A percentile compares a stretch with the other conserved stretches of the same genome.
phyloP scores from a whole-genome alignment of 1,140 invertebrate genomes.

The Meloidogyne exigua region DNA sequence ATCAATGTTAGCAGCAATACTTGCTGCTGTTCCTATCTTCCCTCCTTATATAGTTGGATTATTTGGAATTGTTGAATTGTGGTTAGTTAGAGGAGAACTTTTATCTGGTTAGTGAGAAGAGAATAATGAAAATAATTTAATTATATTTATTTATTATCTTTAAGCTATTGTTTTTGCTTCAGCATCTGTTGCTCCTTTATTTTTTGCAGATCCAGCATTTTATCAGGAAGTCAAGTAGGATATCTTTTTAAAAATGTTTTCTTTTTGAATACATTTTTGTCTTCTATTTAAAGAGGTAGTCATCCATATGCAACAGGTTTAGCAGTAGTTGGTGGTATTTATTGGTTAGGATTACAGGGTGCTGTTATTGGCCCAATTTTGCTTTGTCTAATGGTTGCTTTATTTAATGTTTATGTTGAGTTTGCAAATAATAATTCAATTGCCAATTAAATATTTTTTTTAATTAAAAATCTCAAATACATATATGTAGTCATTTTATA shows the following conservation, averaged over 20 bases:
- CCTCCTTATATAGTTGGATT: conserved; percentile 88
- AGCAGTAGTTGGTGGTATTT: conserved; percentile 94
- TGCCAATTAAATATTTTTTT: not conserved
- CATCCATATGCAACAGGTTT: conserved; percentile 97
- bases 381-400: conserved; percentile 80
- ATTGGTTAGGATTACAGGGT: conserved; percentile 91
- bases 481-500: no score
- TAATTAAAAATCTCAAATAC: no score
- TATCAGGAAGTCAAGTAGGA: conserved; percentile 92
- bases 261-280: not conserved
- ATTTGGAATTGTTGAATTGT: conserved; percentile 88
- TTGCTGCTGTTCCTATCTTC: conserved; percentile 89
- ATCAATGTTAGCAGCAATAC: conserved; percentile 81
- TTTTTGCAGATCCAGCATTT: conserved; percentile 84
- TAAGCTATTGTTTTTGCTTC: conserved; percentile 76
- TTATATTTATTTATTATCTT: not conserved
- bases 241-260: not conserved
- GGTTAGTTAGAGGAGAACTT: conserved; percentile 79
- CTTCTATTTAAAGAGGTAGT: conserved; percentile 77
- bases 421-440: conserved; percentile 35
- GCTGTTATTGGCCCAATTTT: conserved; percentile 91
- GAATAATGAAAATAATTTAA: no score
- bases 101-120: conserved; percentile 66
- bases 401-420: conserved; percentile 72
- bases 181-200: conserved; percentile 84